Percentiles rank a stretch among this genome's conserved stretches.
phyloP scores from a whole-genome alignment of 2,113 vertebrate genomes.

The Canis aureus region DNA sequence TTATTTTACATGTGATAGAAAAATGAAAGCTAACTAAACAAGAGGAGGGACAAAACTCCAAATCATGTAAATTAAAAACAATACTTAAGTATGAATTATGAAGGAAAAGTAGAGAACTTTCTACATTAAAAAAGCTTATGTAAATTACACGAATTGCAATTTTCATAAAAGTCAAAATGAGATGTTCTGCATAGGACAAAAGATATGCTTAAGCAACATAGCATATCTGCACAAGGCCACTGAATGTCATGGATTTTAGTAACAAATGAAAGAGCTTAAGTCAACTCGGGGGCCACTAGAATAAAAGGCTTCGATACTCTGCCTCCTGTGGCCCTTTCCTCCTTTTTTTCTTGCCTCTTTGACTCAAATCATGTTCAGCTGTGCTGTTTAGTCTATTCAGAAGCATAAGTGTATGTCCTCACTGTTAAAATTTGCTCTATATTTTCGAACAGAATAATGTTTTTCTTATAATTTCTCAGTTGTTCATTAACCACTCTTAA shows the following conservation, averaged over 20 bases:
- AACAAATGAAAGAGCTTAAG: conserved; percentile 74
- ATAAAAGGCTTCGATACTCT: conserved; percentile 56
- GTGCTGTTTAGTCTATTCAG: not conserved
- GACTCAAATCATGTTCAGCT: conserved; percentile 26
- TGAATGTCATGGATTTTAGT: conserved; percentile 58
- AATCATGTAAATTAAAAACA: not conserved
- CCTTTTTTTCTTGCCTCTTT: conserved; percentile 32
- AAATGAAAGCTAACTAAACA: not conserved
- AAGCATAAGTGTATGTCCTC: conserved; percentile 40
- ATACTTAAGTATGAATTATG: not conserved
- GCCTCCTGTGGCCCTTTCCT: not conserved
- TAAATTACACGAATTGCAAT: conserved; percentile 69
- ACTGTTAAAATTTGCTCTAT: conserved; percentile 61
- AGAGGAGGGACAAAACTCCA: not conserved
- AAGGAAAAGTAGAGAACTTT: conserved; percentile 5
- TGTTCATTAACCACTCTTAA: conserved; percentile 41
- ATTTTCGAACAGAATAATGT: conserved; percentile 3
- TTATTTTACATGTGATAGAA: not conserved
- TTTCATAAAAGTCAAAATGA: conserved; percentile 72
- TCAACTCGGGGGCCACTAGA: conserved; percentile 45
- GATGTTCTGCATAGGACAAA: conserved; percentile 78
- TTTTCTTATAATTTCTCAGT: conserved; percentile 44
- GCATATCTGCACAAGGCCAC: conserved; percentile 78
- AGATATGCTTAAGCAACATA: conserved; percentile 78
- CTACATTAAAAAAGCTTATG: conserved; percentile 64